These are phyloP conservation scores for Rhamnusium bicolor DNA, from an alignment of 2,888 invertebrate species.

Conservation along the genomic window DNA sequence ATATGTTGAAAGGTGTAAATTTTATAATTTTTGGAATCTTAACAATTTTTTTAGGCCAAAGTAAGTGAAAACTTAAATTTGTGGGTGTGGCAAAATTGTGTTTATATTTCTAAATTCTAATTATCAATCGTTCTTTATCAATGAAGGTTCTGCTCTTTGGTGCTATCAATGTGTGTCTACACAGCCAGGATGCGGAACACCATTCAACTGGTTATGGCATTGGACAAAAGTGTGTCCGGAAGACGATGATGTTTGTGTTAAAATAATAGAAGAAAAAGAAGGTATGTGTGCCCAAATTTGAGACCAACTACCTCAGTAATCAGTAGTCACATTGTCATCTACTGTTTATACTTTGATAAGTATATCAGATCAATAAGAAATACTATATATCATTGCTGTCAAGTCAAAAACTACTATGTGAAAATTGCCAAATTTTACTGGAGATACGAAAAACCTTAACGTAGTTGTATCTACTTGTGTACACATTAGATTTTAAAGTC, in stretches of 20 bases:
- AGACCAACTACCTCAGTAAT: no score
- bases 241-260: conserved; percentile 89
- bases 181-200: conserved; percentile 89
- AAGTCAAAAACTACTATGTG: no score
- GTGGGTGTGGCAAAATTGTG: conserved; percentile 40
- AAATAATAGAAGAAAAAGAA: conserved; percentile 89
- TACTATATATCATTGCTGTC: no score
- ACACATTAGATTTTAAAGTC: no score
- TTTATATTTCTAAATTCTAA: not conserved
- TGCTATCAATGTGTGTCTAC: conserved; percentile 93
- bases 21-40: conserved; percentile 26
- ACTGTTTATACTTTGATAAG: no score
- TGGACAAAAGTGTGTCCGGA: conserved; percentile 89
- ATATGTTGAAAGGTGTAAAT: conserved; percentile 32
- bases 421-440: no score
- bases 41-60: conserved; percentile 34
- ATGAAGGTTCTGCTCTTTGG: conserved; percentile 75
- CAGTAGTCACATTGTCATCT: no score
- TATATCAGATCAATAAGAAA: no score
- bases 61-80: conserved; percentile 33
- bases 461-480: no score
- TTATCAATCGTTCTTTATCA: no score
- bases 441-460: no score
- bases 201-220: conserved; percentile 86
- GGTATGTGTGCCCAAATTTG: conserved; percentile 73